Conservation (phyloP, 2,888 invertebrate species). For the Trachelus iudaicus region DNA sequence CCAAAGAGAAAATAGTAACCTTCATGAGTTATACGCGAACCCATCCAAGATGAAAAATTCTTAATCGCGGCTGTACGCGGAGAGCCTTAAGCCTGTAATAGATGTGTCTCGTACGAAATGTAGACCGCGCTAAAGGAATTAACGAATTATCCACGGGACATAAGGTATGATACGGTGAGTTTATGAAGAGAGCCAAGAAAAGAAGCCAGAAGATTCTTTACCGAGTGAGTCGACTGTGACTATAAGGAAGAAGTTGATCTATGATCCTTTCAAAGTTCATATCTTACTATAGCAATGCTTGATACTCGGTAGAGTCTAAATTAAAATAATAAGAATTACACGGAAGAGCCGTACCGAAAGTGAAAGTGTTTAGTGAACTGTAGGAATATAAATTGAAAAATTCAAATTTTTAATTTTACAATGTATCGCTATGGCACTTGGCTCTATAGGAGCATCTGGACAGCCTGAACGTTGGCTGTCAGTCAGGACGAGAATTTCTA, state of each 20-base stretch:
- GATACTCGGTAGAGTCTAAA: neutral
- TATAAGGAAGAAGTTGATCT: neutral
- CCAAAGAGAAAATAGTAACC: neutral
- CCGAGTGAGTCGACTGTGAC: neutral
- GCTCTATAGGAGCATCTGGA: neutral
- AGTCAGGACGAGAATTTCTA: neutral
- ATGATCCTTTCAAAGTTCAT: neutral
- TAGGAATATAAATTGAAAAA: neutral
- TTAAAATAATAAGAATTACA: neutral
- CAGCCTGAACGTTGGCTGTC: neutral
- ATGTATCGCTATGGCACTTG: neutral
- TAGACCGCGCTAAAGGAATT: slow-evolving; percentile 1
- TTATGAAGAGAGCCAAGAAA: neutral
- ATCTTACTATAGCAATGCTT: neutral
- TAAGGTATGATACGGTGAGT: neutral
- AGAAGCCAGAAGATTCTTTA: neutral
- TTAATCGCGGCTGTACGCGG: neutral
- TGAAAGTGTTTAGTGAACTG: neutral
- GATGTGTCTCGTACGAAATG: neutral
- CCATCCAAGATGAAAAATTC: neutral
- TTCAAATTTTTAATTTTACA: neutral
- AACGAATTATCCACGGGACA: slow-evolving; percentile 14
- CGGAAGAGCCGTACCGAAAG: neutral
- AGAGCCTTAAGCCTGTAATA: neutral
- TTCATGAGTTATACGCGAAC: neutral